phyloP scores from a whole-genome alignment of 2,113 vertebrate genomes.

The Salvator merianae region DNA sequence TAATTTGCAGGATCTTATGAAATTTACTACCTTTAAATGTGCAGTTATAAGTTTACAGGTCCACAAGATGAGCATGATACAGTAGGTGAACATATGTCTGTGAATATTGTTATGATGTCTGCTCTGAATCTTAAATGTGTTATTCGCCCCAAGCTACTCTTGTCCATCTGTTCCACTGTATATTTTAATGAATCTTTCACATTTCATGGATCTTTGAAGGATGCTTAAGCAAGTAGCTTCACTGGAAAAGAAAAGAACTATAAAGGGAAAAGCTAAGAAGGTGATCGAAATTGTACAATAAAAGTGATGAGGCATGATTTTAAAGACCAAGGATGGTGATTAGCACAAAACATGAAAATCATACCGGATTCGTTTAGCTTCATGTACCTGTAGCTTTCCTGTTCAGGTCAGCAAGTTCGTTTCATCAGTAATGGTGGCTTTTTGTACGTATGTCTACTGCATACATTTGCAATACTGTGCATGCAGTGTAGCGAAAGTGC shows the following conservation, averaged over 20 bases:
- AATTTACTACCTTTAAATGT: slow-evolving; percentile 7
- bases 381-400: neutral
- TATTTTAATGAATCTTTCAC: slow-evolving; percentile 43
- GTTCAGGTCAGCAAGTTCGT: neutral
- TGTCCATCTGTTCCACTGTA: slow-evolving; percentile 54
- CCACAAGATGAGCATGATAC: slow-evolving; percentile 9
- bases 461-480: too few relatives aligned
- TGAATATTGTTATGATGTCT: slow-evolving; percentile 28
- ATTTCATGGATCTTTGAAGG: slow-evolving; percentile 49
- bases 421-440: too few relatives aligned
- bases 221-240: slow-evolving; percentile 42
- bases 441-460: neutral
- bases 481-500: too few relatives aligned
- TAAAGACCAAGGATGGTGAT: slow-evolving; percentile 20
- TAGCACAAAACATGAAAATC: neutral
- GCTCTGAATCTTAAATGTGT: slow-evolving; percentile 47
- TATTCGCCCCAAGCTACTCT: slow-evolving; percentile 53
- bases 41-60: neutral
- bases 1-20: slow-evolving; percentile 25
- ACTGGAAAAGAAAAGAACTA: slow-evolving; percentile 20
- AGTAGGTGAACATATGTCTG: slow-evolving; percentile 31
- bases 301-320: slow-evolving; percentile 32
- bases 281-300: slow-evolving; percentile 30
- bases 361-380: neutral
- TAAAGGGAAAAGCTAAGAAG: slow-evolving; percentile 40